Base-by-base conservation (phyloP, 1,140 invertebrate genomes). In the Lineus longissimus region DNA sequence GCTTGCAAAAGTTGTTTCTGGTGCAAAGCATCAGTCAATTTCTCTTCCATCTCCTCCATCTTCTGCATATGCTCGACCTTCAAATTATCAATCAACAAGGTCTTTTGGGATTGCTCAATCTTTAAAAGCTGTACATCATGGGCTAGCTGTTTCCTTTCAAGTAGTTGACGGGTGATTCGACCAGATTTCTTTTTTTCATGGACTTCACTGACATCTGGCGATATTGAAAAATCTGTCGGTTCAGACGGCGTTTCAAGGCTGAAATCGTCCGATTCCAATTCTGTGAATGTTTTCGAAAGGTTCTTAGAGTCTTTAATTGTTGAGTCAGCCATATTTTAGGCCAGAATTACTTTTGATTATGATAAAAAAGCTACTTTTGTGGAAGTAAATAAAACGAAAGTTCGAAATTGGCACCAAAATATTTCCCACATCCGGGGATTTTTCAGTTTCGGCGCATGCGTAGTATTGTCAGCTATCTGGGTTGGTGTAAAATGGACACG, bases 91-190 rank as follows among this genome's bases (percentile, higher is more conserved):
- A 81, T 62, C 19, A 73, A 9, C 55, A 80, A 65, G 65, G 78
- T 74, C 62, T 81, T 81, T 47, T 82, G 79, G 13, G 76, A 79
- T n/a, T 81, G 59, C 67, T 82, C 80, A 47, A 82, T 82, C 67
- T 77, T 77, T n/a, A 81, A 47, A 17, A 82, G 62, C 60, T 82
- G 80, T 30, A 82, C 56, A 66, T 81, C 80, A 67, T 82, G 81
- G 17, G 74, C 29, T 15, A 82, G 66, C 60, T 82, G 80, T 67
- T 82, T 82, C 58, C 71, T 66, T 65, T 82, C 71, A 22, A 71
- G 27, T 13, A 70, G 62, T 47, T 73, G 68, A 22, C 62, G 62
- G 33, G 40, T 60, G 1, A 64, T 63, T 33, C 31, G 31, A 17
- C 67, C 62, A 33, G 29, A 62, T 45, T 57, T 30, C 22, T 55